Conservation (phyloP, 1,140 invertebrate species). For the Drosophila rhopaloa region DNA sequence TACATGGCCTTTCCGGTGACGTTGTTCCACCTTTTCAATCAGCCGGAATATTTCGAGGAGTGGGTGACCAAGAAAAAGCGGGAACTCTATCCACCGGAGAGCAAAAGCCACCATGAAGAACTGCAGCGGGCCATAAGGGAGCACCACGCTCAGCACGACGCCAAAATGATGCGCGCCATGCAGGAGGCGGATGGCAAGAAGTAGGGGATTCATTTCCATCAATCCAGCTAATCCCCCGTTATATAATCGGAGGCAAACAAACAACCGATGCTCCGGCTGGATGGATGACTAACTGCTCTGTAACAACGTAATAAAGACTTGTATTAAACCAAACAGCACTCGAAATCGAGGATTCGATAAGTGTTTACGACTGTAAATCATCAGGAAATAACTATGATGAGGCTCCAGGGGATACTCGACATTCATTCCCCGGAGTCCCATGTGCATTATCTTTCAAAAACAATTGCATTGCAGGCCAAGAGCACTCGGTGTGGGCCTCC, state of each 20-base stretch:
- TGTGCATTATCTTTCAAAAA: slow-evolving; percentile 26
- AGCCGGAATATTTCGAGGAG: slow-evolving; percentile 92
- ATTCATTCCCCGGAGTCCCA: slow-evolving; percentile 8
- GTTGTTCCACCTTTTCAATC: slow-evolving; percentile 94
- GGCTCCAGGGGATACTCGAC: slow-evolving; percentile 27
- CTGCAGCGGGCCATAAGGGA: slow-evolving; percentile 87
- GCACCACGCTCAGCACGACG: slow-evolving; percentile 86
- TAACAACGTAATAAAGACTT: slow-evolving; percentile 45
- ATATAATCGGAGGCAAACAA: slow-evolving; percentile 48
- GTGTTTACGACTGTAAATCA: slow-evolving; percentile 44
- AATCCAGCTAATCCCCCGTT: slow-evolving; percentile 33
- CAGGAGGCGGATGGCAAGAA: slow-evolving; percentile 82
- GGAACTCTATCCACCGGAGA: slow-evolving; percentile 89
- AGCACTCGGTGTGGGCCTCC: not conserved
- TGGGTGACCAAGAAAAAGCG: slow-evolving; percentile 90
- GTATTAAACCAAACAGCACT: slow-evolving; percentile 27
- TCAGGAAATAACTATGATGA: slow-evolving; percentile 25
- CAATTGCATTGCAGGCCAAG: slow-evolving; percentile 17
- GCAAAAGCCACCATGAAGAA: slow-evolving; percentile 86
- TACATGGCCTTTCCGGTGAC: slow-evolving; percentile 94
- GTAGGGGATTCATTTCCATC: slow-evolving; percentile 27
- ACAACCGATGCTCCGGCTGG: slow-evolving; percentile 1
- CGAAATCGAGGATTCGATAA: slow-evolving; percentile 22
- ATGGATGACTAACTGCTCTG: slow-evolving; percentile 34
- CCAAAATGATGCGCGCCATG: slow-evolving; percentile 81